Conservation (phyloP, 2,797 vertebrate species). For the Silurus lanzhouensis region DNA sequence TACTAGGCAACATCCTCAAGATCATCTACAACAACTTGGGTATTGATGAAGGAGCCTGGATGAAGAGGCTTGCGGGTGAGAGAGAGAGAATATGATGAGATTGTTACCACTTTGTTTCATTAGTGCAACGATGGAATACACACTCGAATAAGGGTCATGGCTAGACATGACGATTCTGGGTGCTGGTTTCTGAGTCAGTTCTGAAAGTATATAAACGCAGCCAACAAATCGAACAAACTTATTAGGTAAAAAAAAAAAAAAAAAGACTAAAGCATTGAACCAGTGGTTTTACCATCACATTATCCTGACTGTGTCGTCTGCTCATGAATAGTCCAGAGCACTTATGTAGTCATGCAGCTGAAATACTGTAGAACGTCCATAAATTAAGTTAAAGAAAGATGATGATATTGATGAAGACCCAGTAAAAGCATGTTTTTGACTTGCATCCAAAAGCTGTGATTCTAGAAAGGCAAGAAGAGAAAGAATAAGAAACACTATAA, state of each 20-base stretch:
- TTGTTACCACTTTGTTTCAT: neutral
- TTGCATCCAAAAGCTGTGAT: too few relatives aligned
- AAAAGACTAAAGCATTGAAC: neutral
- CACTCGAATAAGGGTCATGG: neutral
- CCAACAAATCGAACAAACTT: neutral
- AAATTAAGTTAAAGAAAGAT: too few relatives aligned
- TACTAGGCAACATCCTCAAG: conserved; percentile 93
- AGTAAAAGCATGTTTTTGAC: too few relatives aligned
- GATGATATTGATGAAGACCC: too few relatives aligned
- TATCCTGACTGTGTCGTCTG: neutral
- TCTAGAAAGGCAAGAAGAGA: too few relatives aligned
- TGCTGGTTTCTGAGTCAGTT: neutral
- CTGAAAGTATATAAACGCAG: neutral
- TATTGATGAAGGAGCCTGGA: conserved; percentile 94
- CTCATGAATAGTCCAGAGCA: too few relatives aligned
- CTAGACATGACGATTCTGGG: neutral
- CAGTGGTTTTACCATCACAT: neutral
- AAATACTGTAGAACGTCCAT: too few relatives aligned
- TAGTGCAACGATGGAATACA: too few relatives aligned
- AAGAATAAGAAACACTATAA: too few relatives aligned
- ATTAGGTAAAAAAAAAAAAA: neutral
- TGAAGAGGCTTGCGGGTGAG: conserved; percentile 92
- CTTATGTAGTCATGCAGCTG: too few relatives aligned
- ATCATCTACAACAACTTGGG: conserved; percentile 97
- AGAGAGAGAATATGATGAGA: neutral